Evolutionary conservation across 1,140 invertebrate species (phyloP), one percentile per base, ranked within the genome.

Genomic region (Scaptomyza montana): DNA sequence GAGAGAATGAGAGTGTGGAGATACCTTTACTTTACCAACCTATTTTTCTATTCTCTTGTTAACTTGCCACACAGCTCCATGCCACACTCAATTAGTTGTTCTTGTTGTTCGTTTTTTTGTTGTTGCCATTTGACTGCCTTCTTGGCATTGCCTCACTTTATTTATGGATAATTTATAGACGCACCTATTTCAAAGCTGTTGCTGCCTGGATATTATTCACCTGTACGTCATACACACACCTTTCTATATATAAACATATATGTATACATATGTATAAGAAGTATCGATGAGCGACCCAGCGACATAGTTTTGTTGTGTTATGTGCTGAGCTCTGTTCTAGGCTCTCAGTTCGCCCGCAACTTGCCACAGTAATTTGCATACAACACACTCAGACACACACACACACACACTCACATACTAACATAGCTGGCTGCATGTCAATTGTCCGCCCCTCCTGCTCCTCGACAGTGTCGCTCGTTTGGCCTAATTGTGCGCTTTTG

Each of bases 401-500:
- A 47, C n/a, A 59, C 50, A n/a, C 51, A 55, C 41, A 60, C 13
- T 21, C 41, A 60, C 13, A 33, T 30, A 54, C 51, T 30, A 5
- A 47, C 41, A 53, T 63, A 51, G 33, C 41, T 64, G 33, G 25
- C 65, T 56, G 59, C 59, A 61, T 54, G 43, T 41, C 25, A 55
- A 33, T 50, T 77, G 65, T 62, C 30, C 41, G 61, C 10, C 46
- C 60, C 43, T n/a, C 65, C 43, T 77, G 63, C 79, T 70, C 41
- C 62, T 68, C 30, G 60, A n/a, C 70, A 21, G 19, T 49, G 57
- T 30, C 45, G 49, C 50, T 79, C 79, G 77, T 76, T 84, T 87
- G 84, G 84, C 84, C 84, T 87, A 87, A 87, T 87, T 87, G 76
- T 77, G 77, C 65, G 84, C 84, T 89, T 89, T 80, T 84, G 76